Conservation (phyloP, 2,113 vertebrate species). For the Chionodraco myersi region DNA sequence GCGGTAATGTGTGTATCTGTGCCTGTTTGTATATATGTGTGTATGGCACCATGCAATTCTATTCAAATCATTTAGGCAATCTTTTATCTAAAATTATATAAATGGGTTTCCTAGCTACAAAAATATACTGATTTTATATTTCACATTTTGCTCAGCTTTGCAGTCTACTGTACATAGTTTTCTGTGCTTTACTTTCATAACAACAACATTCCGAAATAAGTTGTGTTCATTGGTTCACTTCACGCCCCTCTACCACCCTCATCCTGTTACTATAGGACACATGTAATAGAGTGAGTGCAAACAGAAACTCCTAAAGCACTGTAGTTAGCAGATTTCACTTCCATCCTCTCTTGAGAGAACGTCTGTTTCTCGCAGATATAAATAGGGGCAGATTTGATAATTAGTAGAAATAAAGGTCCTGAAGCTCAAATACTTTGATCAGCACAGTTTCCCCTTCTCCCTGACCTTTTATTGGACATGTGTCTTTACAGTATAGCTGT, state of each 20-base stretch:
- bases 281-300: constrained; percentile 63
- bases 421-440: constrained; percentile 77
- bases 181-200: constrained; percentile 26
- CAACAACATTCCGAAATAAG: constrained; percentile 24
- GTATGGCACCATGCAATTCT: constrained; percentile 7
- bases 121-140: constrained; percentile 6
- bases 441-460: constrained; percentile 64
- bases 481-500: constrained; percentile 31
- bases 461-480: constrained; percentile 74
- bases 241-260: constrained; percentile 39
- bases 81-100: constrained; percentile 14
- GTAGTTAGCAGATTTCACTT: constrained; percentile 81
- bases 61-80: background rate
- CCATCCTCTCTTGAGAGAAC: constrained; percentile 71
- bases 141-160: constrained; percentile 18
- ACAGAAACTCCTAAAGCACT: constrained; percentile 67
- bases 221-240: constrained; percentile 52
- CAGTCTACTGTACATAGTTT: constrained; percentile 12
- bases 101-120: background rate
- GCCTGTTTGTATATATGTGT: constrained; percentile 20
- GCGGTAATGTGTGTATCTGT: constrained; percentile 50
- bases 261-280: constrained; percentile 62
- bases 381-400: constrained; percentile 82
- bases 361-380: constrained; percentile 79
- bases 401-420: constrained; percentile 80